Evolutionary conservation across 2,888 invertebrate genomes (phyloP).

Genomic region (Meliscaeva auricollis): DNA sequence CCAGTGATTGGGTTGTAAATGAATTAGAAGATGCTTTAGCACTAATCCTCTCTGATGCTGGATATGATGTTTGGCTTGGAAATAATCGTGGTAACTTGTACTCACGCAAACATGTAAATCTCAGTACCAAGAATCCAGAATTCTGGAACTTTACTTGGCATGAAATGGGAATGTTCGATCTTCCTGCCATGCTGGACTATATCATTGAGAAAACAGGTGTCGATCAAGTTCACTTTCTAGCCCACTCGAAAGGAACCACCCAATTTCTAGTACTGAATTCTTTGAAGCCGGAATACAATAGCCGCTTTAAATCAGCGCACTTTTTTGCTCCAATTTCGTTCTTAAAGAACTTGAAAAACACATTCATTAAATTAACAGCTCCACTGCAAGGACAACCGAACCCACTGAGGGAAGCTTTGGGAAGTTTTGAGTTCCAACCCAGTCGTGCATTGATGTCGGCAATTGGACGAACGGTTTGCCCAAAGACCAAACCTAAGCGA

Average conservation of each 20-base stretch:
- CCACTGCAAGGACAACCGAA: slow-evolving; percentile 83
- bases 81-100: slow-evolving; percentile 89
- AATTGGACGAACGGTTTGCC: background rate
- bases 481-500: background rate
- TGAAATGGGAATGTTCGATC: slow-evolving; percentile 79
- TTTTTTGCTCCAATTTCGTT: slow-evolving; percentile 80
- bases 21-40: slow-evolving; percentile 79
- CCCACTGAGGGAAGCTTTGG: slow-evolving; percentile 78
- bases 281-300: slow-evolving; percentile 77
- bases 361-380: slow-evolving; percentile 85
- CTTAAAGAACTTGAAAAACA: slow-evolving; percentile 25
- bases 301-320: slow-evolving; percentile 79
- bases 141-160: slow-evolving; percentile 81
- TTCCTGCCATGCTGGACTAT: slow-evolving; percentile 80
- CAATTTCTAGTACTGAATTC: slow-evolving; percentile 78
- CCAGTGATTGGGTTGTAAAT: slow-evolving; percentile 79
- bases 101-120: slow-evolving; percentile 78
- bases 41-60: slow-evolving; percentile 87
- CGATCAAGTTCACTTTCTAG: slow-evolving; percentile 77
- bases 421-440: slow-evolving; percentile 40
- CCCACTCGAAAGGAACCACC: slow-evolving; percentile 80
- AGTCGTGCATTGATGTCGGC: background rate
- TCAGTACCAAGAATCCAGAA: slow-evolving; percentile 75
- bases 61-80: slow-evolving; percentile 92
- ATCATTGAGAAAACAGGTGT: slow-evolving; percentile 77